A percentile compares a stretch with the other conserved stretches of the same genome.
phyloP scores from a whole-genome alignment of 2,888 invertebrate species.

The Lepidochitona cinerea region DNA sequence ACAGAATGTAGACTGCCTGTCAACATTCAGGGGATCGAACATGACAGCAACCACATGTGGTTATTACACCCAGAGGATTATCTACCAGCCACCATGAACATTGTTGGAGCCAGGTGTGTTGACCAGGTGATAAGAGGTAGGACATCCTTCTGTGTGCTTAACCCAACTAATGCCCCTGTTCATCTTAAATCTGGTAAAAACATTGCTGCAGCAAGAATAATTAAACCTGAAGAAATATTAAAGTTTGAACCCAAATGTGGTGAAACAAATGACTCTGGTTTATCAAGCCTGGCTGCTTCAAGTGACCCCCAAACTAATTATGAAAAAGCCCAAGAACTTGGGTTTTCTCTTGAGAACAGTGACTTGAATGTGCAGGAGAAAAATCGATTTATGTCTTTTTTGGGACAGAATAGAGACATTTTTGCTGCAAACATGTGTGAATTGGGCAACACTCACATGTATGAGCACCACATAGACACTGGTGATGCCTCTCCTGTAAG shows the following conservation, averaged over 20 bases:
- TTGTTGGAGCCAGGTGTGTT: conserved; percentile 1
- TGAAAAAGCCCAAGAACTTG: neutral
- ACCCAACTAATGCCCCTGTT: neutral
- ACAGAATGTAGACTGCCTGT: conserved; percentile 2
- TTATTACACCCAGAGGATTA: neutral
- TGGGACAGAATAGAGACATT: conserved; percentile 5
- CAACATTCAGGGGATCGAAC: neutral
- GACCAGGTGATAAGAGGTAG: neutral
- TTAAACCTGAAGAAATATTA: too few relatives aligned
- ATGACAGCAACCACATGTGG: neutral
- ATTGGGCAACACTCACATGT: conserved; percentile 4
- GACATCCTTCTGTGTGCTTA: neutral
- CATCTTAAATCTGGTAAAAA: neutral
- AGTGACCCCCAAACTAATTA: neutral
- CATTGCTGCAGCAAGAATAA: neutral
- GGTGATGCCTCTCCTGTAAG: neutral
- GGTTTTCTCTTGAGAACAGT: neutral
- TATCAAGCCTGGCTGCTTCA: neutral
- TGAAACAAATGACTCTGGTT: neutral
- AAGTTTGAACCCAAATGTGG: neutral
- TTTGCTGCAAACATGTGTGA: conserved; percentile 10
- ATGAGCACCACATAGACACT: neutral
- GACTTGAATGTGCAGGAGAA: neutral
- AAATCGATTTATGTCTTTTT: neutral
- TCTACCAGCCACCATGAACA: neutral